Percentiles rank a stretch among this genome's conserved stretches.
Evolutionary conservation across 2,113 vertebrate species (phyloP).

Genomic region (Cisticola juncidis): DNA sequence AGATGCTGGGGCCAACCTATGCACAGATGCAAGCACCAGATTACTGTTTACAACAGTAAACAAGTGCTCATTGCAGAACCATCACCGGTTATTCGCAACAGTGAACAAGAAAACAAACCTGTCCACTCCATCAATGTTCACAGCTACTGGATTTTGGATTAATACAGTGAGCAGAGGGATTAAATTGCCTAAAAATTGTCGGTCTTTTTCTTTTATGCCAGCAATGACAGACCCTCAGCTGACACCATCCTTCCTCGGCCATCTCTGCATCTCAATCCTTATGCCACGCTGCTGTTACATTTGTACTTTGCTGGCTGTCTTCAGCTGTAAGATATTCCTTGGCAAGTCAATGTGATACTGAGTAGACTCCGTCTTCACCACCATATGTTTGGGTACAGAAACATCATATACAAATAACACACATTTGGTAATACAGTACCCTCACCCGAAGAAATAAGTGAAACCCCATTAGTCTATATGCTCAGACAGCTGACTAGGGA

Average conservation of each 20-base stretch:
- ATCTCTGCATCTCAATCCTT: background rate
- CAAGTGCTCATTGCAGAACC: background rate
- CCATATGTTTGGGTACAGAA: background rate
- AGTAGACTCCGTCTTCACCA: background rate
- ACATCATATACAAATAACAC: background rate
- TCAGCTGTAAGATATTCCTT: background rate
- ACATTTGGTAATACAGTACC: background rate
- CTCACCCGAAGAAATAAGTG: background rate
- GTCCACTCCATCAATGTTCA: accelerated
- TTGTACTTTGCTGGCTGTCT: background rate
- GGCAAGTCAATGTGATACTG: background rate
- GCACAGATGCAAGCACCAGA: background rate
- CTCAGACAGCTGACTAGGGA: constrained; percentile 39
- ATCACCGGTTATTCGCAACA: background rate
- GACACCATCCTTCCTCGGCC: background rate
- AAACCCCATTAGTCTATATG: constrained; percentile 46
- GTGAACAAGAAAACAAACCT: background rate
- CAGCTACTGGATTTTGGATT: background rate
- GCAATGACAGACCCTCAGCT: background rate
- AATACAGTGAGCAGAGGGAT: background rate
- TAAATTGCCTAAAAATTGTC: background rate
- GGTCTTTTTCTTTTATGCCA: background rate
- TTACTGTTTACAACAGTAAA: constrained; percentile 22
- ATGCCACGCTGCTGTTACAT: background rate
- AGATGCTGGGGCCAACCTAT: background rate